These are phyloP conservation scores for Ianthella basta DNA, from an alignment of 37 sponge, comb jelly and placozoan genomes.

Conservation along the genomic window DNA sequence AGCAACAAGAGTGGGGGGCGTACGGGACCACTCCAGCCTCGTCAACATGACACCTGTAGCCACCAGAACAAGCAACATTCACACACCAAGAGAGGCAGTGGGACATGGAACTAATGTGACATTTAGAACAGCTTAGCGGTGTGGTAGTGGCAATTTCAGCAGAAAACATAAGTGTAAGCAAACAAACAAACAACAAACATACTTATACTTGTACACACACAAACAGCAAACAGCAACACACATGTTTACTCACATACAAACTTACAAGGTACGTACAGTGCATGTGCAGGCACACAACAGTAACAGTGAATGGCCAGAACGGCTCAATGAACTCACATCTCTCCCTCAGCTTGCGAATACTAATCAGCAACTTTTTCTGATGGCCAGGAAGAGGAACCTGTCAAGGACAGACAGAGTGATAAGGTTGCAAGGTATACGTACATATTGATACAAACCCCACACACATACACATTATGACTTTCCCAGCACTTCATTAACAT, in stretches of 20 bases:
- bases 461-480: slow-evolving; percentile 18
- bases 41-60: background rate
- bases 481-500: background rate
- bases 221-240: background rate
- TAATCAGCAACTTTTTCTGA: slow-evolving; percentile 11
- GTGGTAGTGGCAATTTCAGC: too few relatives aligned
- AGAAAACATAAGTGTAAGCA: background rate
- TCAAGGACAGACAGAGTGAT: slow-evolving; percentile 20
- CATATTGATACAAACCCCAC: slow-evolving; percentile 39
- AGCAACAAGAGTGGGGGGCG: background rate
- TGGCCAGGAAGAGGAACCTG: background rate
- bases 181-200: background rate
- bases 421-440: too few relatives aligned
- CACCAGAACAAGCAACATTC: too few relatives aligned
- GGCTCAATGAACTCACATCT: slow-evolving; percentile 34
- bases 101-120: too few relatives aligned
- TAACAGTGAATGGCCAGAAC: too few relatives aligned
- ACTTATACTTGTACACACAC: background rate
- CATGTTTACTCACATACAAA: too few relatives aligned
- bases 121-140: too few relatives aligned
- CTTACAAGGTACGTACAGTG: too few relatives aligned
- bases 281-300: too few relatives aligned
- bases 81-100: background rate
- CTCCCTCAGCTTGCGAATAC: slow-evolving; percentile 27
- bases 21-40: slow-evolving; percentile 4